Conservation (phyloP, 2,888 invertebrate genomes). For the Scaeva pyrastri region DNA sequence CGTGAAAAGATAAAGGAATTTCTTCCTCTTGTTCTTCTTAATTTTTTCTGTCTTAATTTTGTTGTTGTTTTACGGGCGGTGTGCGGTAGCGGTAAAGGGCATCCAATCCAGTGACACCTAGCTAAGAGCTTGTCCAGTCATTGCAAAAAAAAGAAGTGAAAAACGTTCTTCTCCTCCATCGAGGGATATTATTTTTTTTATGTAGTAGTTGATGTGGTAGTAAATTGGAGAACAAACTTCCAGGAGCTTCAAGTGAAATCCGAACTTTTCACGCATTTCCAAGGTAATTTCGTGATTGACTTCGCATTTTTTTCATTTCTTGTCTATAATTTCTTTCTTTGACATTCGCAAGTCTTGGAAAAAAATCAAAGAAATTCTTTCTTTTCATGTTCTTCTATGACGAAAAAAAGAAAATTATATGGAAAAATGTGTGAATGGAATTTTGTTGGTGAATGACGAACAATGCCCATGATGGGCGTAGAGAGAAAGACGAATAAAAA, state of each 20-base stretch:
- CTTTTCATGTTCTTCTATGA: conserved; percentile 42
- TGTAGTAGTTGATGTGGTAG: no score
- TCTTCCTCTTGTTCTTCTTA: conserved; percentile 9
- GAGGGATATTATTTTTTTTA: neutral
- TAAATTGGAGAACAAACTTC: conserved; percentile 7
- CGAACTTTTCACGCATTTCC: conserved; percentile 1
- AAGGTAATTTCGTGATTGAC: conserved; percentile 12
- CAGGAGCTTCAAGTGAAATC: conserved; percentile 12
- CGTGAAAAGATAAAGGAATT: conserved; percentile 51
- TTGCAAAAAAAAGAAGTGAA: conserved; percentile 11
- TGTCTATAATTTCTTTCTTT: conserved; percentile 39
- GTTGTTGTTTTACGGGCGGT: conserved; percentile 1
- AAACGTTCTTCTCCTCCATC: neutral
- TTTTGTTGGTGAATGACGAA: conserved; percentile 67
- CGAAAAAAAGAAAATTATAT: conserved; percentile 23
- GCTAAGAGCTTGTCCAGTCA: conserved; percentile 27
- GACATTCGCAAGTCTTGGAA: conserved; percentile 49
- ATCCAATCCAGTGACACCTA: no score
- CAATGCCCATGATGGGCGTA: conserved; percentile 31
- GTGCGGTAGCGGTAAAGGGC: neutral
- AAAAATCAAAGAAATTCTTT: neutral
- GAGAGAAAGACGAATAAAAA: conserved; percentile 20
- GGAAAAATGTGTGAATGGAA: conserved; percentile 67
- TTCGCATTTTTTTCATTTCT: neutral
- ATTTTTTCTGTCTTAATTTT: neutral